Evolutionary conservation across 2,888 invertebrate genomes (phyloP).

Genomic region (Drosophila greeni): DNA sequence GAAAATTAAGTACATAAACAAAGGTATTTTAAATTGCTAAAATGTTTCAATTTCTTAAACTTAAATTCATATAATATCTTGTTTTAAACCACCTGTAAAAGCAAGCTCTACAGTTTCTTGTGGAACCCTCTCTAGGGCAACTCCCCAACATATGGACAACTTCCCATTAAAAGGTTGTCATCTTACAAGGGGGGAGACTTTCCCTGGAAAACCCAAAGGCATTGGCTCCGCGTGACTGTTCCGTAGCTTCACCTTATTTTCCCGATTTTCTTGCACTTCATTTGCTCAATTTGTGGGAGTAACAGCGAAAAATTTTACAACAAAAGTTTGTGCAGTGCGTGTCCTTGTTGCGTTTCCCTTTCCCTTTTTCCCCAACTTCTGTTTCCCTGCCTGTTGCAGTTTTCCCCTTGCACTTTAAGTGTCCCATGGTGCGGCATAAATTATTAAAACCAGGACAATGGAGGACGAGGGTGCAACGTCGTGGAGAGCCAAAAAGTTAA

Average conservation of each 20-base stretch:
- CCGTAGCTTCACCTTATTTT: slow-evolving; percentile 11
- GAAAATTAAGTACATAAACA: too few species aligned
- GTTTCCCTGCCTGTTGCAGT: slow-evolving; percentile 47
- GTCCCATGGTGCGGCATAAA: slow-evolving; percentile 63
- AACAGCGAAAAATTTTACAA: slow-evolving; percentile 29
- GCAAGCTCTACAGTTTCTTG: slow-evolving; percentile 1
- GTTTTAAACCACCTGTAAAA: not conserved
- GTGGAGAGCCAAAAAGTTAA: slow-evolving; percentile 62
- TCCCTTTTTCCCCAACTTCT: slow-evolving; percentile 1
- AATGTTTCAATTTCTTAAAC: not conserved
- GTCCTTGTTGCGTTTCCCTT: slow-evolving; percentile 38
- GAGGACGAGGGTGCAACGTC: slow-evolving; percentile 18
- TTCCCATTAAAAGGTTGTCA: slow-evolving; percentile 38
- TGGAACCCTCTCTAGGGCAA: not conserved
- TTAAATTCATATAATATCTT: not conserved
- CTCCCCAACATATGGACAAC: slow-evolving; percentile 30
- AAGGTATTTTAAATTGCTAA: not conserved
- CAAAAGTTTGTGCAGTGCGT: slow-evolving; percentile 30
- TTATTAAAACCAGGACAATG: slow-evolving; percentile 65
- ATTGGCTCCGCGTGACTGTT: slow-evolving; percentile 25
- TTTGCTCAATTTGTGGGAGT: slow-evolving; percentile 59
- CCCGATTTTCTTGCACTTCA: slow-evolving; percentile 56
- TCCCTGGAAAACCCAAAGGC: slow-evolving; percentile 9
- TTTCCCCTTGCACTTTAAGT: slow-evolving; percentile 55
- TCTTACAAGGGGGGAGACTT: not conserved